Conservation (phyloP, 1,140 invertebrate genomes). For the Drosophila elegans region DNA sequence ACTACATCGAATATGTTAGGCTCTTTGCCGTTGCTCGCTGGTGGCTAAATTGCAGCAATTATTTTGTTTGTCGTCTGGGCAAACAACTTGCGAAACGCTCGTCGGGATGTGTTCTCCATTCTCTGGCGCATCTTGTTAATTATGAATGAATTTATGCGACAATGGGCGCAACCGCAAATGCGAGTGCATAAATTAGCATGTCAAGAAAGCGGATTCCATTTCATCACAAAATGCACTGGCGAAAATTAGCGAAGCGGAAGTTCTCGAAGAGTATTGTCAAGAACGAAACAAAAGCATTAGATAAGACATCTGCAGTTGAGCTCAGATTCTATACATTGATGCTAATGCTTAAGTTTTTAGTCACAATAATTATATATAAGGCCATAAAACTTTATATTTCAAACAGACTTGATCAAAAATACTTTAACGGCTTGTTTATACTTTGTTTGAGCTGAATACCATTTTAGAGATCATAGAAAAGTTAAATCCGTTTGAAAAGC, state of each 20-base stretch:
- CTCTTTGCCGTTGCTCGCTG: not conserved
- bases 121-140: slow-evolving; percentile 68
- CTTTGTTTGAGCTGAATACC: too few relatives aligned
- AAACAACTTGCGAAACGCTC: slow-evolving; percentile 48
- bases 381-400: too few relatives aligned
- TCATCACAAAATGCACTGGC: slow-evolving; percentile 8
- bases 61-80: slow-evolving; percentile 66
- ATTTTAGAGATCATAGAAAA: not conserved
- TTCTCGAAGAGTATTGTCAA: not conserved
- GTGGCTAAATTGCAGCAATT: slow-evolving; percentile 74
- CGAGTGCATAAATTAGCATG: slow-evolving; percentile 46
- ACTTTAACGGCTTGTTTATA: too few relatives aligned
- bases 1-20: not conserved
- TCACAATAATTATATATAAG: too few relatives aligned
- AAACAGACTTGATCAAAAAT: not conserved
- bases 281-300: not conserved
- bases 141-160: slow-evolving; percentile 80
- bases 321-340: too few relatives aligned
- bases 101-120: slow-evolving; percentile 17
- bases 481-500: not conserved
- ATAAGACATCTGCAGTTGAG: too few relatives aligned
- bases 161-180: slow-evolving; percentile 61
- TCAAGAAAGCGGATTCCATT: slow-evolving; percentile 31
- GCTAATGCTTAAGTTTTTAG: too few relatives aligned
- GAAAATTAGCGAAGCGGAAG: not conserved